Evolutionary conservation across 2,113 vertebrate species (phyloP), one percentile per base, ranked within the genome.

Genomic region (Dicerorhinus sumatrensis): DNA sequence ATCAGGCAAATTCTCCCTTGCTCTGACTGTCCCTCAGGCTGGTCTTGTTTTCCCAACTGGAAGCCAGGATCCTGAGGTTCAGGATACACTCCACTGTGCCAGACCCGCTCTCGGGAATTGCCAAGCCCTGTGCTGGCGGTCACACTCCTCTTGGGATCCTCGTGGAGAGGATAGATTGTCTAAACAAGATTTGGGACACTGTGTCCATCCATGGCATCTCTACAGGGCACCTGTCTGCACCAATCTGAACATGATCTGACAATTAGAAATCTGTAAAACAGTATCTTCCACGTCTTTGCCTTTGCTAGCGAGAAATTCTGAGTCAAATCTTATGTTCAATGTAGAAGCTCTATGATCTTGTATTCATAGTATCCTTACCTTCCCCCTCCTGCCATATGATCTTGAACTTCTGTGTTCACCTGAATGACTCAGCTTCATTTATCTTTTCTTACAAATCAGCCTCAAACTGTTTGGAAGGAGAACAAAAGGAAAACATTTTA

Each of bases 151-250:
- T 25, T 62, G 20, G 77, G 51, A 18, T 36, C 25, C 31, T 36
- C 1, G 17, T 3, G 11, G 27, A 25, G 54, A 70, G 54, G 10
- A 0, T 36, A 5, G 17, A 23, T n/a, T 14, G 11, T 65, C 36
- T 3, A 21, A 42, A 54, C 2, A 51, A 33, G 46, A 36, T 21
- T 17, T 25, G 27, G 56, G 48, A 48, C 3, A 10, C 10, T 33
- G 27, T 1, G 0, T 33, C 80, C 46, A 13, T 25, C 46, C 72
- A 4, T 6, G 60, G 10, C 36, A 21, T 5, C 0, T 29, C 9
- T 48, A 7, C 2, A 1, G 6, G 13, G 9, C 14, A 13, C 7
- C 27, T 10, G 8, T 20, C 54, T 27, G 14, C 0, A 4, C 33
- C 13, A 2, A 3, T 54, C 42, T 21, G 81, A 23, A 39, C 46